A percentile compares a stretch with the other conserved stretches of the same genome.
Conservation (phyloP, 2,888 invertebrate genomes). For the Neoitamus cyanurus region DNA sequence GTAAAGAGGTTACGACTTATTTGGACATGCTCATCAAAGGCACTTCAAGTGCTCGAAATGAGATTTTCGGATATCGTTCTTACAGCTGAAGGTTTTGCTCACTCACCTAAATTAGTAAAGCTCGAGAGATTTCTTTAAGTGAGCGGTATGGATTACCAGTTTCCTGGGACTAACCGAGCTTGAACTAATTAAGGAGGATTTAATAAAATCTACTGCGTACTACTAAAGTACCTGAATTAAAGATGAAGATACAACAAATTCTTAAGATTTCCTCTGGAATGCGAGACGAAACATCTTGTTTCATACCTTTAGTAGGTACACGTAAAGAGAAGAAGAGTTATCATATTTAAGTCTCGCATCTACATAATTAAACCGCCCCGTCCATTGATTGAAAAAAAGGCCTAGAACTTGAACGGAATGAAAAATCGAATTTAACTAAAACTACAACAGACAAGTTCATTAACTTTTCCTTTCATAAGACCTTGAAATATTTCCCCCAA, state of each 20-base stretch:
- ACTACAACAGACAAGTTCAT: not conserved
- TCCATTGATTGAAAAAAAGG: not conserved
- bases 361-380: no score
- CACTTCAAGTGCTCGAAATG: not conserved
- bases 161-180: not conserved
- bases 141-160: not conserved
- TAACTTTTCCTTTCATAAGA: not conserved
- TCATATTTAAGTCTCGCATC: no score
- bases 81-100: not conserved
- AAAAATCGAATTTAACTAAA: not conserved
- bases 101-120: not conserved
- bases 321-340: no score
- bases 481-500: not conserved
- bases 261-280: not conserved
- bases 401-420: not conserved
- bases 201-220: not conserved
- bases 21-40: not conserved
- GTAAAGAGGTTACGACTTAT: not conserved
- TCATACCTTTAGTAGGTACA: not conserved
- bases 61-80: not conserved
- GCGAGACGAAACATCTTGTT: not conserved
- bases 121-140: not conserved
- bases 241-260: not conserved
- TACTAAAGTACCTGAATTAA: not conserved
- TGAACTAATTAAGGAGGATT: not conserved